Conservation (phyloP, 2,888 invertebrate genomes). For the Amiota communis region DNA sequence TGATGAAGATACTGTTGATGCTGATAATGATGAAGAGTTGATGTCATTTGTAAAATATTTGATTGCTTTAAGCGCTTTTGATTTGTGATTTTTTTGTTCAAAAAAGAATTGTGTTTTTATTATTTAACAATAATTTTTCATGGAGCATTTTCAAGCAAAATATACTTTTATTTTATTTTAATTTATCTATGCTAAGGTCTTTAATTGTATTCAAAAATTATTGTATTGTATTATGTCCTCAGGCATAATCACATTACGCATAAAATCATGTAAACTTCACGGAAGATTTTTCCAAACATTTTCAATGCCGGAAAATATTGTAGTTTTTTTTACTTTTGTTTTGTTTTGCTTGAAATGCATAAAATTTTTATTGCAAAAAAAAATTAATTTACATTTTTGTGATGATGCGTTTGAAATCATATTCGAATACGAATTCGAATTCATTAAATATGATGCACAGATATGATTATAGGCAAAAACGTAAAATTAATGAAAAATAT, state of each 20-base stretch:
- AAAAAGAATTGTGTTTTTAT: not conserved
- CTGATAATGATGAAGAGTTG: constrained; percentile 16
- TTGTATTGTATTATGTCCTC: too few relatives aligned
- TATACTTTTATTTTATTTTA: too few relatives aligned
- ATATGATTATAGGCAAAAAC: not conserved
- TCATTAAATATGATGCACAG: not conserved
- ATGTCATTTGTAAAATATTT: constrained; percentile 29
- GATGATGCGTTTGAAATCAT: not conserved
- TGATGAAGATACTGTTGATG: not conserved
- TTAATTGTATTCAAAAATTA: not conserved
- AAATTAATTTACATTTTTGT: not conserved
- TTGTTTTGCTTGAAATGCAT: not conserved
- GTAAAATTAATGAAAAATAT: not conserved
- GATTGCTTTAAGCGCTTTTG: constrained; percentile 3
- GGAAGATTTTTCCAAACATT: constrained; percentile 21
- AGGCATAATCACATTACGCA: too few relatives aligned
- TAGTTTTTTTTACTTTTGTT: not conserved
- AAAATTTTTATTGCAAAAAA: not conserved
- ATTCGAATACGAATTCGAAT: too few relatives aligned
- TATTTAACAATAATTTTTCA: too few relatives aligned
- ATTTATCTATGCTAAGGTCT: constrained; percentile 8
- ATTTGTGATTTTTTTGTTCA: constrained; percentile 11
- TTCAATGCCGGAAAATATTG: too few relatives aligned
- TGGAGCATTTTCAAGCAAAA: too few relatives aligned
- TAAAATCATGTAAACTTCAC: not conserved